Evolutionary conservation across 2,113 vertebrate genomes (phyloP), one percentile per base, ranked within the genome.

Genomic region (Elachura formosa): DNA sequence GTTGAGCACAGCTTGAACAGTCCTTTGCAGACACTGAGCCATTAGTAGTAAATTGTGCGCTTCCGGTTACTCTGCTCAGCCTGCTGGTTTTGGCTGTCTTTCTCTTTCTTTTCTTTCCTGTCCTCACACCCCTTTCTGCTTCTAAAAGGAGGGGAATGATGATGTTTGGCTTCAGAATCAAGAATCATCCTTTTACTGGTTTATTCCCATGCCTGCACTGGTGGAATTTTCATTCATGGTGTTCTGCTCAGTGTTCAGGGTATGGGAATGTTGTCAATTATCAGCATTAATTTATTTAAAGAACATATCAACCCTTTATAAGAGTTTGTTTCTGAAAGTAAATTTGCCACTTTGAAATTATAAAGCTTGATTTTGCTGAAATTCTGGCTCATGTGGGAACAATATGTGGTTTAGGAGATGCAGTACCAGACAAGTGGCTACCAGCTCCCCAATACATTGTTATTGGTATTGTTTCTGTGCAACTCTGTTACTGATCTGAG

Each of bases 1-100:
- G 62, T 94, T 88, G 56, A 85, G 63, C 94, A 92, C 95, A 93
- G 92, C 91, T 95, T 94, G 95, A 97, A 54, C 71, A 77, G 55
- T 25, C 62, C 75, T 89, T 79, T 76, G 79, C 93, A 83, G 91
- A 67, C 91, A 55, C 78, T 19, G 73, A 68, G 64, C 71, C 69
- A 49, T 90, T 73, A 94, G 69, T 45, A 69, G 58, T 87, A 81
- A 85, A 89, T 75, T 41, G 56, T 51, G 69, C 0, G 22, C 66
- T 88, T 96, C 94, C 26, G 45, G 91, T 93, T 86, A 84, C 73
- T 68, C 67, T 56, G 5, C 83, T 91, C 54, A 81, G 64, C 90
- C 77, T 90, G 88, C 86, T 94, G 88, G 4, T 77, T 96, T 95
- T 93, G 91, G 84, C 94, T 93, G 36, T 49, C 72, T 36, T 73